These are phyloP conservation scores for Alviniconcha strummeri DNA, from an alignment of 2,888 invertebrate genomes.

Conservation along the genomic window DNA sequence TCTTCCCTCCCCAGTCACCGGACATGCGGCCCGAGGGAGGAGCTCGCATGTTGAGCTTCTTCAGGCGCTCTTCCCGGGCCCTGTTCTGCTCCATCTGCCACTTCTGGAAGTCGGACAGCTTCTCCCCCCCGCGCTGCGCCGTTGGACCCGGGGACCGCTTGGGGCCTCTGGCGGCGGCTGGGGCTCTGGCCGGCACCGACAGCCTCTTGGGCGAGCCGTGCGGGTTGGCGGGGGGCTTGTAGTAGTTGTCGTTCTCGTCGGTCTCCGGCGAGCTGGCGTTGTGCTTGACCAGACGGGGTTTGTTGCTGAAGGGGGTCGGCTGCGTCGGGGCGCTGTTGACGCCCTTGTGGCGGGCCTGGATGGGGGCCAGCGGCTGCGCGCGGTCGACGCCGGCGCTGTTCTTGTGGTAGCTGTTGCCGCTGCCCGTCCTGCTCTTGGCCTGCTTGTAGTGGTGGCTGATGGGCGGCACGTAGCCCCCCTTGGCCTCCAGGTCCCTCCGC, in stretches of 20 bases:
- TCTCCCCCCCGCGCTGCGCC: slow-evolving; percentile 7
- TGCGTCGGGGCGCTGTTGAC: not conserved
- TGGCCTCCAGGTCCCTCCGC: slow-evolving; percentile 46
- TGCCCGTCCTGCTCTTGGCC: slow-evolving; percentile 25
- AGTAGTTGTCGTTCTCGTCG: slow-evolving; percentile 25
- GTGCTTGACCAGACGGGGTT: slow-evolving; percentile 33
- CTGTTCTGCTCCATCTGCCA: slow-evolving; percentile 64
- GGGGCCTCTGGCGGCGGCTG: not conserved
- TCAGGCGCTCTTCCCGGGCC: slow-evolving; percentile 51
- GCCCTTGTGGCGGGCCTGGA: slow-evolving; percentile 38
- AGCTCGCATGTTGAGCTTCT: slow-evolving; percentile 32
- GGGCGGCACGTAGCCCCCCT: slow-evolving; percentile 45
- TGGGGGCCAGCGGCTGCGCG: slow-evolving; percentile 62
- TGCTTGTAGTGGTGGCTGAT: slow-evolving; percentile 56
- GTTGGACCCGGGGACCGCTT: slow-evolving; percentile 1
- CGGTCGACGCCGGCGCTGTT: slow-evolving; percentile 59
- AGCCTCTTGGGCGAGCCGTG: not conserved
- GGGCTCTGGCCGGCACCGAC: not conserved
- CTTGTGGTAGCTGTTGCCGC: slow-evolving; percentile 32
- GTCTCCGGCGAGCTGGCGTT: not conserved
- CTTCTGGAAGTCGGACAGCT: slow-evolving; percentile 61
- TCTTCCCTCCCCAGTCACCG: slow-evolving; percentile 32
- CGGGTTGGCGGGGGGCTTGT: not conserved
- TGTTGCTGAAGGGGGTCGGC: slow-evolving; percentile 28
- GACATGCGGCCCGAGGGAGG: slow-evolving; percentile 14